Conservation (phyloP, 2,797 vertebrate genomes). For the Phoebastria nigripes region DNA sequence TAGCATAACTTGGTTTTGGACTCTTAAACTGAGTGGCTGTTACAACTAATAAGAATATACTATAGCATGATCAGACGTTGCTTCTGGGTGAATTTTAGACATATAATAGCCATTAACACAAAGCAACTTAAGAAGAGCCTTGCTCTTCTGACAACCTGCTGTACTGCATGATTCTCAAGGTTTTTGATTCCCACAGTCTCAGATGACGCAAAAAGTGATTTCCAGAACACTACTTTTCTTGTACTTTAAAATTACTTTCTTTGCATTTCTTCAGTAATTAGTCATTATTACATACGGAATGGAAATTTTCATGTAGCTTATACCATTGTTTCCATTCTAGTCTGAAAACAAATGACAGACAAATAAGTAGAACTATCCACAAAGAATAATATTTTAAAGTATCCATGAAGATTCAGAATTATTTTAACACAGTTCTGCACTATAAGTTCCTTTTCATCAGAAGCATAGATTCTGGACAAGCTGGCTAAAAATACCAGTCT, state of each 20-base stretch:
- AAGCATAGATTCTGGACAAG: background rate
- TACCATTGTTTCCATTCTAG: background rate
- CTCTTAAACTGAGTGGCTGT: background rate
- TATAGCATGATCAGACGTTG: background rate
- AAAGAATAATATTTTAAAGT: background rate
- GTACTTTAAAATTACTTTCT: background rate
- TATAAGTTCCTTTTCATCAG: background rate
- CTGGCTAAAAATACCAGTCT: background rate
- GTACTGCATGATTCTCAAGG: background rate
- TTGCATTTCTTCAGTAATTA: background rate
- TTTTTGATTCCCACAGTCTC: background rate
- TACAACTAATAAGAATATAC: background rate
- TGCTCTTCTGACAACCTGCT: background rate
- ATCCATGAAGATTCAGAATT: background rate
- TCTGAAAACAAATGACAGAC: background rate
- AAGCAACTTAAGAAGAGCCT: background rate
- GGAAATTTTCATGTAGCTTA: background rate
- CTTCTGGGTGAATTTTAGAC: background rate
- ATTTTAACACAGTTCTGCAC: background rate
- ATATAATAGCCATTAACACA: background rate
- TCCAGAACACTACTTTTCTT: background rate
- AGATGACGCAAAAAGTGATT: background rate
- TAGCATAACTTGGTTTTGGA: background rate
- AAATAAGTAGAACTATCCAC: background rate
- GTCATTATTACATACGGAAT: rapidly evolving